Evolutionary conservation across 1,140 invertebrate species (phyloP), one percentile per base, ranked within the genome.

Genomic region (Drosophila tsacasi): DNA sequence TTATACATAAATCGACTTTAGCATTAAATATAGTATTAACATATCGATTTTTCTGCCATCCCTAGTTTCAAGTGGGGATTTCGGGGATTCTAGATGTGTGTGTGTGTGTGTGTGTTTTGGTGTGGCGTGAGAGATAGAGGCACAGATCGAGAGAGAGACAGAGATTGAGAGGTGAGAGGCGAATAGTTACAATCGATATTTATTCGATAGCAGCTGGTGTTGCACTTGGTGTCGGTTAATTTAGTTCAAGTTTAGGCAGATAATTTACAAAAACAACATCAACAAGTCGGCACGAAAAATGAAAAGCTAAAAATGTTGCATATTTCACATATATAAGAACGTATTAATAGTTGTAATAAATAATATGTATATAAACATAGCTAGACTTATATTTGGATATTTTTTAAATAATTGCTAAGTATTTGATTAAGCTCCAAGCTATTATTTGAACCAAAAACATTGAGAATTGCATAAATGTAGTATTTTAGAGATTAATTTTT

Each of bases 181-280:
- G 37, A 71, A 30, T 73, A 71, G 21, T 50, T 59, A 46, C 54
- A 63, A 44, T 57, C 54, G 54, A 39, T 58, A 50, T 61, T 46
- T 35, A 37, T 27, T 73, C 44, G 55, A 61, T 73, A 61, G 69
- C 67, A 60, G 42, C 50, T 68, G 69, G 67, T 72, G 67, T 72
- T 59, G 76, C 61, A 61, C 32, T 50, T 61, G 71, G 62, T 82
- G 79, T 75, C 46, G 81, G 74, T 63, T 75, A 74, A 66, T 79
- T 84, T 69, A 49, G 59, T 73, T 87, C 50, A 47, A 66, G 79
- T 81, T 83, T 76, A 81, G 85, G 86, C 85, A 90, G 85, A 90
- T 90, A 90, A 90, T 90, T 90, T 90, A 90, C 85, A 90, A 90
- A 90, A 90, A 90, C 85, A 90, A 90, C 85, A 89, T 84, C 81